Percentiles rank a stretch among this genome's conserved stretches.
These are phyloP conservation scores for Chrysomela aeneicollis DNA, from an alignment of 2,888 invertebrate genomes.

Conservation along the genomic window DNA sequence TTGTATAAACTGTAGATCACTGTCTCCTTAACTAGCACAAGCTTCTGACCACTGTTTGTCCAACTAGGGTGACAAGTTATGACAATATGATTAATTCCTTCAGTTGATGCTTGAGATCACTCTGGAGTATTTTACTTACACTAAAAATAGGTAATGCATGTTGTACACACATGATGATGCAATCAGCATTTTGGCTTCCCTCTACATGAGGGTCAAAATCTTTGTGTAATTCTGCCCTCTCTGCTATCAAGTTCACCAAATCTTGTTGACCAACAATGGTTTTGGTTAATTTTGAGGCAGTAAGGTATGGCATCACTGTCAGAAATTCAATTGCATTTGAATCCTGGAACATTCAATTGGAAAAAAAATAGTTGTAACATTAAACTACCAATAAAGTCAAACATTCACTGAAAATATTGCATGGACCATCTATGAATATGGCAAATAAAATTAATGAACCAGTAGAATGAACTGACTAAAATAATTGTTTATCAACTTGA, in stretches of 20 bases:
- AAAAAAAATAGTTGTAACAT: too few species aligned
- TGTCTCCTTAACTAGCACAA: too few species aligned
- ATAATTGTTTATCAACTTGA: not conserved
- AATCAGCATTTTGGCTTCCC: constrained; percentile 75
- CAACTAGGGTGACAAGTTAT: too few species aligned
- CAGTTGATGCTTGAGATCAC: not conserved
- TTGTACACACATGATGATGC: constrained; percentile 85
- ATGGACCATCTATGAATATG: too few species aligned
- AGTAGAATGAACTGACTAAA: too few species aligned
- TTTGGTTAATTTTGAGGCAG: constrained; percentile 81
- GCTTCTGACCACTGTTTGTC: too few species aligned
- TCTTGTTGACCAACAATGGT: constrained; percentile 87
- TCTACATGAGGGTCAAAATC: constrained; percentile 67
- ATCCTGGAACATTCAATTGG: constrained; percentile 68
- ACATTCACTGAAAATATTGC: too few species aligned
- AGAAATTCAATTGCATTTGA: constrained; percentile 93
- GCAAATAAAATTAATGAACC: too few species aligned
- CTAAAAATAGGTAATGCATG: constrained; percentile 89
- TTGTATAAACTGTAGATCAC: too few species aligned
- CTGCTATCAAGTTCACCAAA: constrained; percentile 83
- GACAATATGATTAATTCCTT: too few species aligned
- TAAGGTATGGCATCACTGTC: constrained; percentile 84
- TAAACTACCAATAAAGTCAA: too few species aligned
- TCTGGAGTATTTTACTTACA: constrained; percentile 66
- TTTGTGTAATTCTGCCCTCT: constrained; percentile 82